These are phyloP conservation scores for Trypoxylus dichotomus DNA, from an alignment of 1,140 invertebrate genomes.

Conservation along the genomic window DNA sequence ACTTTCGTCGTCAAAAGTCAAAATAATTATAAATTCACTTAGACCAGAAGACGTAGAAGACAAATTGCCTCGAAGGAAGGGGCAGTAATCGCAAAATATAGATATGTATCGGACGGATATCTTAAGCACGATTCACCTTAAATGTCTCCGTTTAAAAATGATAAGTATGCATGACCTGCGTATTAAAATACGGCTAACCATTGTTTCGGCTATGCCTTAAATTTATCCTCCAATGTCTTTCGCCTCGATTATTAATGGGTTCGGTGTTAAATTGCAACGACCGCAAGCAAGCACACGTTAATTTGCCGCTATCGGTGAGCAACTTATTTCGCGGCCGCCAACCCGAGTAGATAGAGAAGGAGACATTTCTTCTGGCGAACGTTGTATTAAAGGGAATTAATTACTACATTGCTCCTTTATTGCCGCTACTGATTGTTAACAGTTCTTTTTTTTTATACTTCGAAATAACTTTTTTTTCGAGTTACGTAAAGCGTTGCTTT, in stretches of 20 bases:
- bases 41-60: background rate
- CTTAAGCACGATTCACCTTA: background rate
- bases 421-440: background rate
- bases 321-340: background rate
- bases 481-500: too few species aligned
- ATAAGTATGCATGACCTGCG: conserved; percentile 5
- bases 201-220: conserved; percentile 9
- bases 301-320: conserved; percentile 10
- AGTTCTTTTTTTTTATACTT: too few species aligned
- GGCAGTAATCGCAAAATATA: background rate
- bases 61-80: background rate
- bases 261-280: conserved; percentile 11
- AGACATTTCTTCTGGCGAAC: background rate
- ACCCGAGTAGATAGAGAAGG: background rate
- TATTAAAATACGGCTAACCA: background rate
- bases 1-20: background rate
- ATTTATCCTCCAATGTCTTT: conserved; percentile 5
- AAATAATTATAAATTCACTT: background rate
- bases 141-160: conserved; percentile 1
- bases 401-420: background rate
- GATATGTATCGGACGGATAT: background rate
- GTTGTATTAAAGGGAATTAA: background rate
- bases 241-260: background rate
- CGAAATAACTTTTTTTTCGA: too few species aligned
- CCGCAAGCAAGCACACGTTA: background rate